These are phyloP conservation scores for Rhineura floridana DNA, from an alignment of 2,113 vertebrate species.

Conservation along the genomic window DNA sequence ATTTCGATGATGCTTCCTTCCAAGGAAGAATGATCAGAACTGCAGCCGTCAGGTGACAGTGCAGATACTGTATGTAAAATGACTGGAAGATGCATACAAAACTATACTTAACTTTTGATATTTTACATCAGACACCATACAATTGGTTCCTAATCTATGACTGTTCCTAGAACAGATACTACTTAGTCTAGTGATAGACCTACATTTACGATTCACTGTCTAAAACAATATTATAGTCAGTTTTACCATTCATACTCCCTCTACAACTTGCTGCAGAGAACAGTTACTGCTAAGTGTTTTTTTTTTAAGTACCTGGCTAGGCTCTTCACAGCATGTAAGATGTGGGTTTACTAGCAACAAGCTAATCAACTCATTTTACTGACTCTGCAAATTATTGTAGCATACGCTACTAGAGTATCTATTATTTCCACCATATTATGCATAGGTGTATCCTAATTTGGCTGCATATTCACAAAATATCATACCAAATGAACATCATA, in stretches of 20 bases:
- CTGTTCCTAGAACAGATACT: not conserved
- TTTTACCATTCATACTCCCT: constrained; percentile 24
- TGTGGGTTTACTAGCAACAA: constrained; percentile 24
- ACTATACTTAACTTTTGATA: not conserved
- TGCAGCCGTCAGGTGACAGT: not conserved
- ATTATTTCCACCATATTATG: constrained; percentile 33
- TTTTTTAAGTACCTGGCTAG: not conserved
- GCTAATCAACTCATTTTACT: constrained; percentile 38
- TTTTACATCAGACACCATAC: constrained; percentile 6
- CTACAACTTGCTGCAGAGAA: not conserved
- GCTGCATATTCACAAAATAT: constrained; percentile 34
- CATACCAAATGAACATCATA: not conserved
- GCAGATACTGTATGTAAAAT: not conserved
- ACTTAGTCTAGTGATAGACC: not conserved
- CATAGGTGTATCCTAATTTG: constrained; percentile 32
- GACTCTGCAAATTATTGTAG: constrained; percentile 22
- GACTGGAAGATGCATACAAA: not conserved
- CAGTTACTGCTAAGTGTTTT: constrained; percentile 14
- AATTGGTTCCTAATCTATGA: not conserved
- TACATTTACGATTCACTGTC: not conserved
- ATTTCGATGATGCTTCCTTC: not conserved
- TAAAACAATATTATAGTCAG: not conserved
- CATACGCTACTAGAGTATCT: constrained; percentile 7
- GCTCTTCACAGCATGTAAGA: constrained; percentile 34
- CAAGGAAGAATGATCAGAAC: not conserved